These are phyloP conservation scores for Anthrax anthrax DNA, from an alignment of 2,888 invertebrate genomes.

Conservation along the genomic window DNA sequence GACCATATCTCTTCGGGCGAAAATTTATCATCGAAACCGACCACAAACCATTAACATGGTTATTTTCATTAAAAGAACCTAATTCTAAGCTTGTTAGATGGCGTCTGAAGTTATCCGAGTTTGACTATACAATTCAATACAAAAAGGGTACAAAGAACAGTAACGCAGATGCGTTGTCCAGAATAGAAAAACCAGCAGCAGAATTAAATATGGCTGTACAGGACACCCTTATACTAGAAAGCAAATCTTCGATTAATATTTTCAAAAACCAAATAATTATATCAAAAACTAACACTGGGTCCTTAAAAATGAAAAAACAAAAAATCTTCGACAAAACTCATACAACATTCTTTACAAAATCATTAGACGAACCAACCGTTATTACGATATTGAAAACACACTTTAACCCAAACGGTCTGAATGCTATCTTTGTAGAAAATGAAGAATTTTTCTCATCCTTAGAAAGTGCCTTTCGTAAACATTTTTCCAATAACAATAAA, in stretches of 20 bases:
- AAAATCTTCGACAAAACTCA: background rate
- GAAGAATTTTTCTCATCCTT: background rate
- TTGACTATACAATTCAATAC: constrained; percentile 11
- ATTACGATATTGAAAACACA: constrained; percentile 7
- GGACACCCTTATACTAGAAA: background rate
- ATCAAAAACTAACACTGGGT: constrained; percentile 2
- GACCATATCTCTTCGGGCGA: constrained; percentile 21
- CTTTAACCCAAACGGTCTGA: constrained; percentile 5
- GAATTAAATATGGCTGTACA: no score
- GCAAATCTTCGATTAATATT: background rate
- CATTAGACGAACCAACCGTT: background rate
- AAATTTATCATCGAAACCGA: constrained; percentile 27
- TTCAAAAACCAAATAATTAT: background rate
- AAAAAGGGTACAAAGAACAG: constrained; percentile 7
- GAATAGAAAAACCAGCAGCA: no score
- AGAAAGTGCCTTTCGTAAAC: background rate
- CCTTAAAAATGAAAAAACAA: constrained; percentile 5
- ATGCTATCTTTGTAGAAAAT: constrained; percentile 6
- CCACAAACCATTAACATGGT: constrained; percentile 24
- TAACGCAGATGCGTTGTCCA: no score
- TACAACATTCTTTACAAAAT: background rate
- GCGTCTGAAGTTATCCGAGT: constrained; percentile 20
- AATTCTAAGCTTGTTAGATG: no score
- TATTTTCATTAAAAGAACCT: constrained; percentile 23
- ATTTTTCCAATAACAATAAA: background rate